These are phyloP conservation scores for Lithodes maja DNA, from an alignment of 2,888 invertebrate genomes.

Conservation along the genomic window DNA sequence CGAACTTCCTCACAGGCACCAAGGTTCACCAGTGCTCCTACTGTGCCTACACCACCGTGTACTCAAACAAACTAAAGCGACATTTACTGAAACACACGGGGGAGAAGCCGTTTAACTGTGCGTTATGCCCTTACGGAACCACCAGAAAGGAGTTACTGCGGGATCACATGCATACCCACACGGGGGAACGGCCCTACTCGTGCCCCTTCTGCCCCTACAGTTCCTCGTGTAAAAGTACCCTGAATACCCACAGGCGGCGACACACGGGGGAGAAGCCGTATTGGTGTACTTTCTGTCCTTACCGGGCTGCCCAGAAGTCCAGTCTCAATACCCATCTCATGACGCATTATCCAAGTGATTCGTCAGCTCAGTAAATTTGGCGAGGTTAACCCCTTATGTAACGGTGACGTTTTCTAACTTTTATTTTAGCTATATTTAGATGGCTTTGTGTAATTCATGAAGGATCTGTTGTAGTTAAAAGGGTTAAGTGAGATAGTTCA, in stretches of 20 bases:
- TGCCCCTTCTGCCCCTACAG: constrained; percentile 51
- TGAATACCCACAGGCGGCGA: constrained; percentile 44
- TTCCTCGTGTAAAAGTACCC: constrained; percentile 40
- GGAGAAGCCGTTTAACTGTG: constrained; percentile 50
- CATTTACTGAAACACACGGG: constrained; percentile 53
- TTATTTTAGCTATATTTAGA: too few relatives aligned
- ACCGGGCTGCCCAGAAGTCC: constrained; percentile 36
- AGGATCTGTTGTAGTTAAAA: too few relatives aligned
- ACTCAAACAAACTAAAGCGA: constrained; percentile 50
- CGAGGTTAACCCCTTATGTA: too few relatives aligned
- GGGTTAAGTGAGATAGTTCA: too few relatives aligned
- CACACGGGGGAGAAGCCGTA: constrained; percentile 51
- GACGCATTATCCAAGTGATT: constrained; percentile 20
- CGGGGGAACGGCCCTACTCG: constrained; percentile 49
- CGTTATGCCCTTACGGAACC: constrained; percentile 48
- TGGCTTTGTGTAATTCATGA: too few relatives aligned
- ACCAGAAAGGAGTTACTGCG: constrained; percentile 49
- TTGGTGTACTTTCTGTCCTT: constrained; percentile 39
- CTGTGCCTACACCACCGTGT: constrained; percentile 32
- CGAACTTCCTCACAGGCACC: constrained; percentile 20
- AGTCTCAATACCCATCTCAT: constrained; percentile 54
- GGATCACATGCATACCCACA: constrained; percentile 55
- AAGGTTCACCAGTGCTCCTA: constrained; percentile 19
- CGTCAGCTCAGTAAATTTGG: too few relatives aligned
- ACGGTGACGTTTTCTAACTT: too few relatives aligned